Evolutionary conservation across 2,888 invertebrate genomes (phyloP).

Genomic region (Zhuqinia jingwanae): DNA sequence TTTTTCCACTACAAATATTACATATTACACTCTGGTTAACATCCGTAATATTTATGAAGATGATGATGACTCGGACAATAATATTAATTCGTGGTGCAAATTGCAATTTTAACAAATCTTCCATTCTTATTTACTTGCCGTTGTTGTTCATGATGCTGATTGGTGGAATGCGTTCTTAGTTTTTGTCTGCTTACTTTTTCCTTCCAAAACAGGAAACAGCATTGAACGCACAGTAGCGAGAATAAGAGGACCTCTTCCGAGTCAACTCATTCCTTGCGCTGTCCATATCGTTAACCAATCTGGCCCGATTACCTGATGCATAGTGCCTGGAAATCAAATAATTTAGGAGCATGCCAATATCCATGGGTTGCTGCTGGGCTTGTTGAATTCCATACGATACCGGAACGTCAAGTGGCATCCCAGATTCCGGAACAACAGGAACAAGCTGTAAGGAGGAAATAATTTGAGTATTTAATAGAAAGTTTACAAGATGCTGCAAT

Average conservation of each 20-base stretch:
- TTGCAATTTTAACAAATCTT: slow-evolving; percentile 15
- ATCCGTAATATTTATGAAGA: neutral
- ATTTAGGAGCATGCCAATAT: slow-evolving; percentile 55
- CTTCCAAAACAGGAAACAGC: slow-evolving; percentile 77
- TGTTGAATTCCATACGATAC: slow-evolving; percentile 23
- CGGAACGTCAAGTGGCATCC: slow-evolving; percentile 41
- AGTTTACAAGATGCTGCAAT: no score
- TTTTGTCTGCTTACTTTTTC: slow-evolving; percentile 41
- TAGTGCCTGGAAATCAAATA: slow-evolving; percentile 58
- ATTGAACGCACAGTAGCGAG: slow-evolving; percentile 76
- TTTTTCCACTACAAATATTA: no score
- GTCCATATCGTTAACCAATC: slow-evolving; percentile 59
- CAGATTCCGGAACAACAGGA: slow-evolving; percentile 52
- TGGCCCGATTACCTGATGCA: slow-evolving; percentile 35
- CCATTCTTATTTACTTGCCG: slow-evolving; percentile 12
- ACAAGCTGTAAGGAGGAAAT: slow-evolving; percentile 4
- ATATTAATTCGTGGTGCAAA: neutral
- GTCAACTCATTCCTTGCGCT: slow-evolving; percentile 58
- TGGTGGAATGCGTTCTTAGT: neutral
- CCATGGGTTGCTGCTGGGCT: slow-evolving; percentile 55
- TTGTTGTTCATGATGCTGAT: neutral
- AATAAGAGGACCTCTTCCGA: slow-evolving; percentile 65
- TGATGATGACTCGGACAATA: slow-evolving; percentile 27
- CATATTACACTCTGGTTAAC: no score
- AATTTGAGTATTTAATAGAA: no score